Base-by-base conservation (phyloP, 2,113 vertebrate genomes). In the Sebastes fasciatus region DNA sequence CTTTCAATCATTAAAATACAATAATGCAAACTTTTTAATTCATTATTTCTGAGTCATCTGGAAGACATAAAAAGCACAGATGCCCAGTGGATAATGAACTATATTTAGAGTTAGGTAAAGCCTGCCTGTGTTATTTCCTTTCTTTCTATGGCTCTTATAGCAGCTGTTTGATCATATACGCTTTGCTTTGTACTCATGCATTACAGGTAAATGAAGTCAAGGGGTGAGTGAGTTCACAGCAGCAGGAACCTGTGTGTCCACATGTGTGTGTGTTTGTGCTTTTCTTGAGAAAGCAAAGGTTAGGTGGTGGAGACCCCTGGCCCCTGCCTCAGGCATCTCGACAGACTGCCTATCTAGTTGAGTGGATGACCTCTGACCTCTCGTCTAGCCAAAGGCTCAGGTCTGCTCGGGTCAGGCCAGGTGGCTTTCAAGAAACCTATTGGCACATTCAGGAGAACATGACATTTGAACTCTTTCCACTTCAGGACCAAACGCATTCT, bases 351-450 rank as follows among this genome's bases (percentile, higher is more conserved):
- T 74, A 84, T 93, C 79, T 77, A 79, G 83, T 92, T 91, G 90
- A 90, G 90, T 86, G 78, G 65, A 75, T 87, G 89, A 91, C 93
- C 91, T 89, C 79, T 78, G 88, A 93, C 89, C 91, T 80, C 54
- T 58, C 19, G 91, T 93, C 91, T 91, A 79, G 90, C 92, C 93
- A 80, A 76, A 62, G 89, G 87, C 90, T 68, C 65, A 60, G 84
- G 92, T 92, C 86, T 77, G 63, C 80, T 77, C 11, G 64, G 93
- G 88, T 93, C 90, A 89, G 86, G 80, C 88, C 84, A 92, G 90
- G 90, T 92, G 88, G 79, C 80, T 89, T 91, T 90, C 79, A 86
- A 89, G 87, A 84, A 34, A 68, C 78, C 88, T 48, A 73, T 82
- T 71, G 74, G 83, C 14, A 62, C 19, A 5, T 75, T 91, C 46